A percentile compares a stretch with the other conserved stretches of the same genome.
Evolutionary conservation across 2,888 invertebrate genomes (phyloP).

Genomic region (Campoplex nolae): DNA sequence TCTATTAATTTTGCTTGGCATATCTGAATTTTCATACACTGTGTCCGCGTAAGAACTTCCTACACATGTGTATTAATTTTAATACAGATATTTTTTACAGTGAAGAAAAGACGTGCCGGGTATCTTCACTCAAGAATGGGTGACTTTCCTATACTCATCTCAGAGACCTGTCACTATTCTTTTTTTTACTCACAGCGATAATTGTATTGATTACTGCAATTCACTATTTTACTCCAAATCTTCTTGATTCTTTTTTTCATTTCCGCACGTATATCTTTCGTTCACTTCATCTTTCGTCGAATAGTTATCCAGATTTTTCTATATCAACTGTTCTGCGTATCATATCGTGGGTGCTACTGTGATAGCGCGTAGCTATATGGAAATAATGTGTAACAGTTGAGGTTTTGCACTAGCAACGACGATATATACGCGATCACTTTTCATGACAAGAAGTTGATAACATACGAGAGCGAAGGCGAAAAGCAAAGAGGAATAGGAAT

Average conservation of each 20-base stretch:
- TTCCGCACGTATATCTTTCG: neutral
- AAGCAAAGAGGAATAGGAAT: conserved; percentile 39
- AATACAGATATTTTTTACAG: no score
- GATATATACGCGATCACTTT: conserved; percentile 3
- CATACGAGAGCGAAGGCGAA: conserved; percentile 10
- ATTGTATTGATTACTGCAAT: neutral
- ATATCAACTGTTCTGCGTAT: neutral
- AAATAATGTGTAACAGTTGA: no score
- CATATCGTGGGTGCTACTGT: neutral
- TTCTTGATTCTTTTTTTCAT: neutral
- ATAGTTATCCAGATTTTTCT: conserved; percentile 22
- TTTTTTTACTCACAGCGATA: neutral
- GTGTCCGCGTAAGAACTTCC: no score
- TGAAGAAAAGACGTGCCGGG: no score
- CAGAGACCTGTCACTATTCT: neutral
- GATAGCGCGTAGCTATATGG: no score
- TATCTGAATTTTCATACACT: no score
- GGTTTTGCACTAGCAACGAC: no score
- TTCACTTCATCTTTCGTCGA: conserved; percentile 27
- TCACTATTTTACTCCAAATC: neutral
- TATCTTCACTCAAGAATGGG: no score
- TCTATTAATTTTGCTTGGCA: no score
- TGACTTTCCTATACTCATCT: no score
- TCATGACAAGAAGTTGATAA: conserved; percentile 4
- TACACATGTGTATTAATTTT: no score